Conservation (phyloP, 2,113 vertebrate species). For the Spea bombifrons region DNA sequence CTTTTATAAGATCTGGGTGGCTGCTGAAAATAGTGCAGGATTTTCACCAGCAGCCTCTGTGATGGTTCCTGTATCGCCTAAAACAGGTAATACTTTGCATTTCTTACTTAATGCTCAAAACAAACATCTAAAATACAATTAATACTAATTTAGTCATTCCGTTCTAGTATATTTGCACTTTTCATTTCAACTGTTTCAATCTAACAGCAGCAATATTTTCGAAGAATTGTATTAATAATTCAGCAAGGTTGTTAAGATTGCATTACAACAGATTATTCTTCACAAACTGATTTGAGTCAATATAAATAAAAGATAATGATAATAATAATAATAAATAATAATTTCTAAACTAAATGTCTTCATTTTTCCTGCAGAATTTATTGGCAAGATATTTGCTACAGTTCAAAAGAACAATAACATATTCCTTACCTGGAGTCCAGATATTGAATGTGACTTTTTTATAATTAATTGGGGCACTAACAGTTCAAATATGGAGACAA, state of each 20-base stretch:
- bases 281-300: no score
- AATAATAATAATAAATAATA: no score
- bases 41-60: neutral
- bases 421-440: constrained; percentile 23
- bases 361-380: constrained; percentile 12
- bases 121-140: no score
- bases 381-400: constrained; percentile 18
- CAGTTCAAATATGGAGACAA: constrained; percentile 1
- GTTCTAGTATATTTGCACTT: no score
- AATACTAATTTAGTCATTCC: no score
- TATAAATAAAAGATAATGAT: no score
- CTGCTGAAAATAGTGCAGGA: constrained; percentile 11
- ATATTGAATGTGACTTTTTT: constrained; percentile 1
- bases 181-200: no score
- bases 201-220: no score
- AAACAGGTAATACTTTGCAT: neutral
- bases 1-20: constrained; percentile 11
- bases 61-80: neutral
- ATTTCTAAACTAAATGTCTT: no score
- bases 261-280: no score
- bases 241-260: no score
- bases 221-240: no score
- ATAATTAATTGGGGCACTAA: constrained; percentile 20
- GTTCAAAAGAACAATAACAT: neutral
- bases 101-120: neutral